Conservation (phyloP, 2,888 invertebrate species). For the Phania funesta region DNA sequence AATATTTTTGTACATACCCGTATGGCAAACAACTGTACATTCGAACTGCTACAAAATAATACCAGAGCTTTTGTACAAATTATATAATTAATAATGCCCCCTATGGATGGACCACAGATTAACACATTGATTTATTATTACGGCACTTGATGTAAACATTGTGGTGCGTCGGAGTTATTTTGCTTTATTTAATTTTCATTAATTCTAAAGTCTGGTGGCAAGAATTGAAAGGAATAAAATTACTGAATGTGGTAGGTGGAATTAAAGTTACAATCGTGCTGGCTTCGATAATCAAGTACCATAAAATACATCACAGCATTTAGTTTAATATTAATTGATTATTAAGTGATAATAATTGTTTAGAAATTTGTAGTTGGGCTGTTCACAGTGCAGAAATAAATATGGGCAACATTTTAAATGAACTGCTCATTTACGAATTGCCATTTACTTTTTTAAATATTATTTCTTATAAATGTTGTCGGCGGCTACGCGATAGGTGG, state of each 20-base stretch:
- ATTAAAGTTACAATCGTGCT: conserved; percentile 1
- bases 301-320: conserved; percentile 8
- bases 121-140: conserved; percentile 49
- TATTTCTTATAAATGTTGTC: too few relatives aligned
- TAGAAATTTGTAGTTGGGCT: not conserved
- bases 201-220: not conserved
- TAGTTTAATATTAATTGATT: conserved; percentile 10
- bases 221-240: not conserved
- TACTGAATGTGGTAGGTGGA: not conserved
- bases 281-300: conserved; percentile 16
- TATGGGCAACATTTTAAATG: not conserved
- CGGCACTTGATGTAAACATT: not conserved
- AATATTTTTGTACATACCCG: not conserved
- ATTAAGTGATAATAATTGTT: not conserved
- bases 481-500: too few relatives aligned
- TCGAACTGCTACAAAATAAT: not conserved
- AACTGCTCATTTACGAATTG: not conserved
- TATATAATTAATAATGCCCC: conserved; percentile 44
- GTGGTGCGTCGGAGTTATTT: not conserved
- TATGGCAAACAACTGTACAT: not conserved
- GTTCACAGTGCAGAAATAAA: not conserved
- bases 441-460: too few relatives aligned
- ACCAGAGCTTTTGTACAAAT: conserved; percentile 33
- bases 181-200: conserved; percentile 1
- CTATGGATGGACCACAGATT: conserved; percentile 41